These are phyloP conservation scores for Chondrosia reniformis DNA, from an alignment of 37 sponge, comb jelly and placozoan species.

Conservation along the genomic window DNA sequence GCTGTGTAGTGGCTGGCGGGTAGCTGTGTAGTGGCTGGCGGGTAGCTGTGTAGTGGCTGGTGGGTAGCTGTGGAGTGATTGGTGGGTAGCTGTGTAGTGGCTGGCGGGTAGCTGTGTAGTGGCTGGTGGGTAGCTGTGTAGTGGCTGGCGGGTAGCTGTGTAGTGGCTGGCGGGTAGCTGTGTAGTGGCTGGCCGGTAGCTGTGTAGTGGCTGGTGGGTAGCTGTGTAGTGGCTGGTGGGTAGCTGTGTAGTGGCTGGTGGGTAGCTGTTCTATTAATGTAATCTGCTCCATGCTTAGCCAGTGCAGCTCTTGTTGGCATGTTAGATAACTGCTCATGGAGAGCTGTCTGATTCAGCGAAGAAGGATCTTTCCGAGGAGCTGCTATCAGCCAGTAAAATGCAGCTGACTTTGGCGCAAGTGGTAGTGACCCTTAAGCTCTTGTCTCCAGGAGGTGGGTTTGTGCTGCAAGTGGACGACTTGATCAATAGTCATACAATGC, in stretches of 20 bases:
- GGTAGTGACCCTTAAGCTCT: conserved; percentile 62
- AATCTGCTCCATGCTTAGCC: too few species aligned
- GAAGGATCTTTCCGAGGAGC: background rate
- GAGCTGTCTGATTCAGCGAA: conserved; percentile 20
- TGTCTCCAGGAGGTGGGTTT: conserved; percentile 61
- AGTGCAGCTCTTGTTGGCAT: background rate
- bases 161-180: too few species aligned
- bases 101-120: too few species aligned
- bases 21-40: too few species aligned
- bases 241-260: background rate
- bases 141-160: too few species aligned
- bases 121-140: too few species aligned
- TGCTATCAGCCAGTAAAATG: background rate
- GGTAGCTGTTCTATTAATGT: background rate
- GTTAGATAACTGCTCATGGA: conserved; percentile 7
- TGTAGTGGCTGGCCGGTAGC: too few species aligned
- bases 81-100: too few species aligned
- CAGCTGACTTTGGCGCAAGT: conserved; percentile 83
- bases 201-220: too few species aligned
- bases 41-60: too few species aligned
- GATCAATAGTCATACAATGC: conserved; percentile 68
- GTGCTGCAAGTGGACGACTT: conserved; percentile 85
- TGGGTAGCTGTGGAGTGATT: too few species aligned
- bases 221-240: background rate
- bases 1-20: too few species aligned